Percentiles rank a stretch among this genome's conserved stretches.
Conservation (phyloP, 2,888 invertebrate species). For the Augochlorella aurata region DNA sequence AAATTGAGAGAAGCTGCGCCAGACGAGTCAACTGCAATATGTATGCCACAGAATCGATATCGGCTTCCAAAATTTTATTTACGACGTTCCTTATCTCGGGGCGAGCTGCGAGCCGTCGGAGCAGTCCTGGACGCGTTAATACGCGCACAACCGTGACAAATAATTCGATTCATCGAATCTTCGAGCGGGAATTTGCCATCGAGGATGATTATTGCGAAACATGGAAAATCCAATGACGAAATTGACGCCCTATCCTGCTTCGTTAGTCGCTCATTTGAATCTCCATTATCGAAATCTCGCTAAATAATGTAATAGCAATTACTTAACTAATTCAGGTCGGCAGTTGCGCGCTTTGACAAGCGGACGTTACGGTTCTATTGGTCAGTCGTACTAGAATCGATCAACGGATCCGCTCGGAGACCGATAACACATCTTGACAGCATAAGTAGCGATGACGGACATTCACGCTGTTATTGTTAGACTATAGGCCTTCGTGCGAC, state of each 20-base stretch:
- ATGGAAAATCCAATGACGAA: slow-evolving; percentile 39
- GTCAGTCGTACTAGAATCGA: slow-evolving; percentile 30
- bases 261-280: slow-evolving; percentile 55
- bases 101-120: neutral
- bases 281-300: slow-evolving; percentile 58
- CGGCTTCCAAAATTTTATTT: neutral
- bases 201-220: slow-evolving; percentile 48
- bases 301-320: slow-evolving; percentile 72
- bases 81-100: neutral
- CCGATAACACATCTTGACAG: slow-evolving; percentile 8
- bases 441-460: neutral
- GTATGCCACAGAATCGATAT: neutral
- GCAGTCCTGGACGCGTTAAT: neutral
- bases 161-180: slow-evolving; percentile 32
- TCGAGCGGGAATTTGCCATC: slow-evolving; percentile 5
- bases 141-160: neutral
- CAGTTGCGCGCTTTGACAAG: slow-evolving; percentile 39
- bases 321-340: slow-evolving; percentile 67
- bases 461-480: neutral
- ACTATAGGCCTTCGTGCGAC: neutral
- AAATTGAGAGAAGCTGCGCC: neutral
- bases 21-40: neutral
- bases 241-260: slow-evolving; percentile 61
- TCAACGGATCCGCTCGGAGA: slow-evolving; percentile 11
- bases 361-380: slow-evolving; percentile 34